phyloP scores from a whole-genome alignment of 2,113 vertebrate species.

The Xyliphius kryptos region DNA sequence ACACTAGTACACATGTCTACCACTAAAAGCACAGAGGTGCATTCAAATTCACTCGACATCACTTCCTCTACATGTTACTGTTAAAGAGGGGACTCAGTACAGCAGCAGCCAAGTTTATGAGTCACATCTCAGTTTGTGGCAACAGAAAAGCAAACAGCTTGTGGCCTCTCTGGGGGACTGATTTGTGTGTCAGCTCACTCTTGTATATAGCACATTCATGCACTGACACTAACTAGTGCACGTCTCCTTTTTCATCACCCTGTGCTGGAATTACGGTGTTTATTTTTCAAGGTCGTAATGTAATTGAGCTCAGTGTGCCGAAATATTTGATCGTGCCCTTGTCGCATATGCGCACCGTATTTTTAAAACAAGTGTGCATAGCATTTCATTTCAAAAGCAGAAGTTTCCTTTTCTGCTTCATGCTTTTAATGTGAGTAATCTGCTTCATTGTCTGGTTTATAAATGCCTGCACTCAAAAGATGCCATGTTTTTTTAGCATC shows the following conservation, averaged over 20 bases:
- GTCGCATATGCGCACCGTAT: constrained; percentile 46
- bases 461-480: too few species aligned
- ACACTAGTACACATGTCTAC: neutral
- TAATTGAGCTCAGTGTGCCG: constrained; percentile 41
- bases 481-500: too few species aligned
- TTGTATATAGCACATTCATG: constrained; percentile 29
- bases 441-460: too few species aligned
- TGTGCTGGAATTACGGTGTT: constrained; percentile 21
- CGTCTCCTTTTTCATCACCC: constrained; percentile 18
- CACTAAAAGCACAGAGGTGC: too few species aligned
- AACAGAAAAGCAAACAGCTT: constrained; percentile 22
- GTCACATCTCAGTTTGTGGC: constrained; percentile 43
- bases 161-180: constrained; percentile 23
- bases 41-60: too few species aligned
- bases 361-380: constrained; percentile 43
- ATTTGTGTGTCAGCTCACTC: constrained; percentile 29
- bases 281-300: constrained; percentile 53
- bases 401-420: neutral
- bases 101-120: constrained; percentile 47
- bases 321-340: constrained; percentile 53
- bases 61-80: too few species aligned
- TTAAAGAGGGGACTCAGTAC: too few species aligned
- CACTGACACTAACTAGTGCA: constrained; percentile 9
- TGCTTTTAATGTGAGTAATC: too few species aligned
- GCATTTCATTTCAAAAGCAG: constrained; percentile 53